Percentiles rank a stretch among this genome's conserved stretches.
Conservation (phyloP, 2,113 vertebrate genomes). For the Antennarius striatus region DNA sequence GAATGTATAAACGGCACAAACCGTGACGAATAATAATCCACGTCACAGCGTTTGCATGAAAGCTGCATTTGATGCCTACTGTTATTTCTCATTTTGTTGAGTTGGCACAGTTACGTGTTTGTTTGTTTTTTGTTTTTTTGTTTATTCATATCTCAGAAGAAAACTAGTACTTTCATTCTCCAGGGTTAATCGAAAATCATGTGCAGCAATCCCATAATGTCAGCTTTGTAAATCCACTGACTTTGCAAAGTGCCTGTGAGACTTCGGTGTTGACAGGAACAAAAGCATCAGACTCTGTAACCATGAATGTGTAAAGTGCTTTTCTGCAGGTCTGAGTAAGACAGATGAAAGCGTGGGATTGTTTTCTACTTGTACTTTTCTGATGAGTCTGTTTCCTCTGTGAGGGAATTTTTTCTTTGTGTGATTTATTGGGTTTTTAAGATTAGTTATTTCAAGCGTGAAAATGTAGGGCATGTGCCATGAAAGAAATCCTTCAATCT, state of each 20-base stretch:
- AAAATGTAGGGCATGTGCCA: no score
- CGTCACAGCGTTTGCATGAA: background rate
- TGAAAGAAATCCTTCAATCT: no score
- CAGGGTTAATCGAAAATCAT: slow-evolving; percentile 3
- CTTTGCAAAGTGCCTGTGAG: slow-evolving; percentile 18
- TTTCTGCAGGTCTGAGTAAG: slow-evolving; percentile 13
- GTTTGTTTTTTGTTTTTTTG: background rate
- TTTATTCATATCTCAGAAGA: background rate
- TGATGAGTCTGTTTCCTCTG: background rate
- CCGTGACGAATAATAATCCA: background rate
- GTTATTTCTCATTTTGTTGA: no score
- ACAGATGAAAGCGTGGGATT: slow-evolving; percentile 25
- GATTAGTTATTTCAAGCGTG: no score
- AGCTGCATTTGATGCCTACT: no score
- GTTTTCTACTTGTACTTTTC: slow-evolving; percentile 1
- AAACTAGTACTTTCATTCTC: background rate
- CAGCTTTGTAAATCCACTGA: slow-evolving; percentile 9
- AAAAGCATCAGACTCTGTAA: slow-evolving; percentile 22
- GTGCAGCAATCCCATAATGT: background rate
- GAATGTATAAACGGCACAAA: background rate
- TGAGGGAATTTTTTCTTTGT: no score
- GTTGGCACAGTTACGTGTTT: background rate
- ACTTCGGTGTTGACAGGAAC: slow-evolving; percentile 25
- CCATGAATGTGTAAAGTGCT: slow-evolving; percentile 41
- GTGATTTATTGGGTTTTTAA: no score